Evolutionary conservation across 1,140 invertebrate genomes (phyloP), one percentile per base, ranked within the genome.

Genomic region (Papilio xuthus): DNA sequence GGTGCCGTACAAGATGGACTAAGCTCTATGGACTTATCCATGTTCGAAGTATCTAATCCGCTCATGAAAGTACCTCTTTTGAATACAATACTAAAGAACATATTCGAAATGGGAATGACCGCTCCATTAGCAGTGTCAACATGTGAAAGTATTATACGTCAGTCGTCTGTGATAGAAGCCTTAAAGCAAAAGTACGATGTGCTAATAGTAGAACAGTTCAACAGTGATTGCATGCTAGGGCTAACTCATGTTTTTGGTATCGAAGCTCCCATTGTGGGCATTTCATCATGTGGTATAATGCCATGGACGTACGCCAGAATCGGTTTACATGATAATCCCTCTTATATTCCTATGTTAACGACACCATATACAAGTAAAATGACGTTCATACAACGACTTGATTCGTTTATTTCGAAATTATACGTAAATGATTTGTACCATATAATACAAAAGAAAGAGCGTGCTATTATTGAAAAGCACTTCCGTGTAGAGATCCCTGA

Each of bases 141-240:
- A 8, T 95, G 95, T 67, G 79, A 90, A 6, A 78, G 77, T 7
- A 81, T 88, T 1, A 80, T 95, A 18, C 83, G 79, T 0, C 85
- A 96, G 83, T 83, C 87, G 0, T 82, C 88, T 1, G 81, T 96
- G 0, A 85, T 87, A 18, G 82, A 94, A 15, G 81, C 94, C 0
- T 81, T 92, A 13, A 87, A 84, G 23, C 89, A 92, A n/a, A 87
- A 95, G 4, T 97, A 96, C 77, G 96, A 97, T 83, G 41, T 97
- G 0, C 86, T 97, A 0, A 84, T 97, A 7, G 94, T 95, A 0
- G 96, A 97, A 84, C 94, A 94, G 42, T 97, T 97, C 81, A 95
- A 95, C 77, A 95, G 95, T 4, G 96, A 97, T 70, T 97, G 96
- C 80, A 95, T 96, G 82, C 82, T 96, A 28, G 95, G 94, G 4